Evolutionary conservation across 1,140 invertebrate species (phyloP).

Genomic region (Calliopsis andreniformis): DNA sequence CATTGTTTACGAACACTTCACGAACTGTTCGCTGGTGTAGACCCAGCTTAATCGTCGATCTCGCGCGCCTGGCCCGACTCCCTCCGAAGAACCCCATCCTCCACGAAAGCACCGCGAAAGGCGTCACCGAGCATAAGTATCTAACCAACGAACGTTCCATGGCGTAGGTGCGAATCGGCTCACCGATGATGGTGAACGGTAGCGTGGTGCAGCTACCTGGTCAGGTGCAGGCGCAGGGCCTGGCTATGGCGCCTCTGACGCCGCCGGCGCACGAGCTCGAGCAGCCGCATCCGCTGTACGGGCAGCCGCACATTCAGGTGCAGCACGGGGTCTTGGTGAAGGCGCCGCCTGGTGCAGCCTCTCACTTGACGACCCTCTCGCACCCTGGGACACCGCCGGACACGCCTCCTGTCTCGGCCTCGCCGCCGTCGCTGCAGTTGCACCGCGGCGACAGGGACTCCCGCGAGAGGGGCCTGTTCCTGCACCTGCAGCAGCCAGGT

Average conservation of each 20-base stretch:
- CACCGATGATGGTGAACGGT: conserved; percentile 77
- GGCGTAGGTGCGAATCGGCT: conserved; percentile 73
- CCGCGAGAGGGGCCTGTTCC: conserved; percentile 69
- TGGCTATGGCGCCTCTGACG: conserved; percentile 82
- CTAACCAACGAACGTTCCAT: not conserved
- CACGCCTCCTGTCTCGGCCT: conserved; percentile 86
- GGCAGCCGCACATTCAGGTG: conserved; percentile 76
- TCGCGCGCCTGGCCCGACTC: too few relatives aligned
- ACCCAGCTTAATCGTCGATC: too few relatives aligned
- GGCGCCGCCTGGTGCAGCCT: conserved; percentile 70
- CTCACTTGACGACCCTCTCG: conserved; percentile 76
- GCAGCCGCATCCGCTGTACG: conserved; percentile 80
- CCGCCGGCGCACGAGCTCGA: conserved; percentile 83
- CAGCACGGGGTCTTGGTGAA: conserved; percentile 76
- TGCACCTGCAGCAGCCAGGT: conserved; percentile 72
- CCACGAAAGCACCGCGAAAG: not conserved
- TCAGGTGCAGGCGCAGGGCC: conserved; percentile 65
- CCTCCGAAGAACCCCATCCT: too few relatives aligned
- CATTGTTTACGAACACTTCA: too few relatives aligned
- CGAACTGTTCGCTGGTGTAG: too few relatives aligned
- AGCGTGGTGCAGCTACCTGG: conserved; percentile 72
- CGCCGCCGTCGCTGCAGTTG: conserved; percentile 82
- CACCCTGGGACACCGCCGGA: conserved; percentile 89
- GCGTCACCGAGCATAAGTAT: not conserved
- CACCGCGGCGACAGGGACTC: conserved; percentile 70